Base-by-base conservation (phyloP, 1,140 invertebrate species). In the Lepeophtheirus salmonis region DNA sequence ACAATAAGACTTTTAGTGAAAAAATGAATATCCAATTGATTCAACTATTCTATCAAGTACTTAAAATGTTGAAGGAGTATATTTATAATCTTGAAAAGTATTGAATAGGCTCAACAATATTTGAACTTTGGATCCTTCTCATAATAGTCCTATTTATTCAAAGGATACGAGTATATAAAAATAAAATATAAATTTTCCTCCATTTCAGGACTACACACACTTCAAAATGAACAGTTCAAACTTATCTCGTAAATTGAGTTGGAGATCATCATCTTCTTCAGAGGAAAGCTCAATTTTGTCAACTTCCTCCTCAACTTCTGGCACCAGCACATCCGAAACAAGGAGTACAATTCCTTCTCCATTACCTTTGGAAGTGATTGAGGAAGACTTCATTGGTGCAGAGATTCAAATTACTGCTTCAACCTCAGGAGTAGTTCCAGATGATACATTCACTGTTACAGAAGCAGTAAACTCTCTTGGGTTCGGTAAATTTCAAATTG, bases 391-490 rank as follows among this genome's bases (percentile, higher is more conserved):
- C 16, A 57, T 57, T 58, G 74, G 76, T 25, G 74, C 77, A 64
- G 82, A 83, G 65, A 79, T 86, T 65, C 83, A 86, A 75, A 80
- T 86, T 74, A 81, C 82, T 60, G 83, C 82, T 20, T 81, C 84
- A 41, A 78, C 81, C n/a, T 56, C 66, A 17, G 65, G 66, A 18
- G 83, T 84, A 57, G 80, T 84, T 60, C 83, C 83, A 61, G 83
- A 86, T 75, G 83, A 83, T 83, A 75, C 68, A 64, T 62, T 60
- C 69, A 95, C 89, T 25, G 84, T 94, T 1, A 85, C 88, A 65
- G 86, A 94, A 72, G 89, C 89, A 53, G 88, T 96, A n/a, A 92
- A 95, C 76, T 79, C 83, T 1, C 76, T 95, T 61, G 91, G 91
- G 3, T 96, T 96, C 78, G 91, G 91, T 18, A 88, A 83, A 75